These are phyloP conservation scores for Spatula clypeata DNA, from an alignment of 2,797 vertebrate species.

Conservation along the genomic window DNA sequence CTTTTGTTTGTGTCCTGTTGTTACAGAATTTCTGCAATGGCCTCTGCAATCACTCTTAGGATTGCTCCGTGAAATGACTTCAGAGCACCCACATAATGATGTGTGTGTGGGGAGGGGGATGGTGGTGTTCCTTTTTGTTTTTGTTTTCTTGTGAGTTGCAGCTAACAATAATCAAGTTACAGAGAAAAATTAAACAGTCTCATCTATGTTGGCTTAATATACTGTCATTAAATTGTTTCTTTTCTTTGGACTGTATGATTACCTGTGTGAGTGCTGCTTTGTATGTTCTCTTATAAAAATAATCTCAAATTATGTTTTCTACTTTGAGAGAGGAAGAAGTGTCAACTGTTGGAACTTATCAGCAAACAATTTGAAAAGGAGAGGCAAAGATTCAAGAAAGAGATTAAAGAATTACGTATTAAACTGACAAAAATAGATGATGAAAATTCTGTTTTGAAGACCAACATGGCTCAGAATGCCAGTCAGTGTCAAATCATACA, in stretches of 20 bases:
- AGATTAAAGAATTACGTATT: conserved; percentile 83
- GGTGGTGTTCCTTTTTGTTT: background rate
- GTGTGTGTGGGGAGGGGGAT: background rate
- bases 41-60: background rate
- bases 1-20: background rate
- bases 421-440: conserved; percentile 87
- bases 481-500: conserved; percentile 92
- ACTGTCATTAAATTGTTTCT: background rate
- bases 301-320: conserved; percentile 8
- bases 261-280: background rate
- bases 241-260: background rate
- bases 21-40: background rate
- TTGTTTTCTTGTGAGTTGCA: background rate
- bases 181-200: background rate
- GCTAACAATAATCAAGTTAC: background rate
- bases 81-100: background rate
- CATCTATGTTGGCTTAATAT: background rate
- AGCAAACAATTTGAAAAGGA: conserved; percentile 87
- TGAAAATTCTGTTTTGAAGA: conserved; percentile 89
- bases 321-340: conserved; percentile 74
- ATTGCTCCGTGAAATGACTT: background rate
- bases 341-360: conserved; percentile 83
- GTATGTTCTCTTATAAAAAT: background rate
- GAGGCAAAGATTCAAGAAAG: conserved; percentile 80
- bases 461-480: conserved; percentile 90